Conservation (phyloP, 2,797 vertebrate species). For the Peromyscus eremicus region DNA sequence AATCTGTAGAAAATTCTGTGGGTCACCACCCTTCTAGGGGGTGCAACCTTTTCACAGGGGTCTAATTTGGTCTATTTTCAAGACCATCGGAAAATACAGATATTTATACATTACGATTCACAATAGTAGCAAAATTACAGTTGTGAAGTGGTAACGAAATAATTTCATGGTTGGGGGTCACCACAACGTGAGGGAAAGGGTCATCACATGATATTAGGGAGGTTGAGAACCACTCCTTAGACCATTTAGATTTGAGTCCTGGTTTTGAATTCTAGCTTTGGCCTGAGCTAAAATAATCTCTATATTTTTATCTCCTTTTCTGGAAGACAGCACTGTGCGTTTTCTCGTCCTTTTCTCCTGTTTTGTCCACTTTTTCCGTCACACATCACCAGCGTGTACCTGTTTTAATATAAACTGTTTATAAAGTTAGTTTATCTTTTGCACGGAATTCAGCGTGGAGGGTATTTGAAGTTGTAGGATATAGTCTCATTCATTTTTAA, state of each 20-base stretch:
- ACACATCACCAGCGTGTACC: neutral
- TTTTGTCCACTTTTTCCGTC: neutral
- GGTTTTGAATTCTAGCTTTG: conserved; percentile 54
- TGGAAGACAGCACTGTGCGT: neutral
- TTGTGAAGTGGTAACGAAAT: neutral
- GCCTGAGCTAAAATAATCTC: conserved; percentile 30
- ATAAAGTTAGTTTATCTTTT: conserved; percentile 50
- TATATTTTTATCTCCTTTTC: conserved; percentile 3
- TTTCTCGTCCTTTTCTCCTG: neutral
- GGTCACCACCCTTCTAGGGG: neutral
- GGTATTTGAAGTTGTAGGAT: neutral
- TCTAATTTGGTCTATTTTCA: too few species aligned
- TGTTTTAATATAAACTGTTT: conserved; percentile 42
- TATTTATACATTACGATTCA: neutral
- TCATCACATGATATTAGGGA: too few species aligned
- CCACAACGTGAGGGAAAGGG: neutral
- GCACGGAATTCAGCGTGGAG: neutral
- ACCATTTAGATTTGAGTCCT: conserved; percentile 11
- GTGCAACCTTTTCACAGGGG: too few species aligned
- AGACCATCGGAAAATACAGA: neutral
- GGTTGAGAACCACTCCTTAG: neutral
- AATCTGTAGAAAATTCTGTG: neutral
- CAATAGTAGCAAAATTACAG: neutral
- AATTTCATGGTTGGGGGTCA: neutral
- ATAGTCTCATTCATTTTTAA: conserved; percentile 40